These are phyloP conservation scores for Agrochola lota DNA, from an alignment of 2,888 invertebrate species.

Conservation along the genomic window DNA sequence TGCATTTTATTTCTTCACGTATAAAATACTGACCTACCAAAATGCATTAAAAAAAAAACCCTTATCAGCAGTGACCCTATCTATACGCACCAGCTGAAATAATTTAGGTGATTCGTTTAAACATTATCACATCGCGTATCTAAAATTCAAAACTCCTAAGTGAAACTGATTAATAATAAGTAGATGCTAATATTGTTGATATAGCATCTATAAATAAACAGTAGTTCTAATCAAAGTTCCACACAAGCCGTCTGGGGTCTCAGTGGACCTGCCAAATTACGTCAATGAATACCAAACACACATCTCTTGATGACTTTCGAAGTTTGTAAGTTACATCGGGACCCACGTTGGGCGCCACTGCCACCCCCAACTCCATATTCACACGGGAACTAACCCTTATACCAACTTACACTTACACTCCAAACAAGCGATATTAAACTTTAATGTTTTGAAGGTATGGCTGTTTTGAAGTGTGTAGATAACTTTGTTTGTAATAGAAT, in stretches of 20 bases:
- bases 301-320: constrained; percentile 42
- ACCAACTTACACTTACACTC: constrained; percentile 33
- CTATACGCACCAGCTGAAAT: not conserved
- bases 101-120: not conserved
- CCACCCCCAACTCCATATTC: constrained; percentile 71
- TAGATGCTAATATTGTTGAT: not conserved
- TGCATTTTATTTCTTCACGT: not conserved
- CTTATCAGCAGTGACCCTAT: not conserved
- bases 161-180: not conserved
- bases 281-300: constrained; percentile 47
- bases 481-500: constrained; percentile 67
- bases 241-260: constrained; percentile 27
- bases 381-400: constrained; percentile 79
- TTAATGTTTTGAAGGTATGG: constrained; percentile 37
- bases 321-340: constrained; percentile 63
- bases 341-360: constrained; percentile 61
- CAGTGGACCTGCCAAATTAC: constrained; percentile 47
- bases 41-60: not conserved
- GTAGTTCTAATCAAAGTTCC: constrained; percentile 24
- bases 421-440: constrained; percentile 53
- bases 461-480: not conserved
- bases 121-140: not conserved
- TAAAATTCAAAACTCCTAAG: not conserved
- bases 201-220: constrained; percentile 16
- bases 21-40: not conserved